Evolutionary conservation across 1,140 invertebrate species (phyloP), one percentile per base, ranked within the genome.

Genomic region (Meteorus sp.): DNA sequence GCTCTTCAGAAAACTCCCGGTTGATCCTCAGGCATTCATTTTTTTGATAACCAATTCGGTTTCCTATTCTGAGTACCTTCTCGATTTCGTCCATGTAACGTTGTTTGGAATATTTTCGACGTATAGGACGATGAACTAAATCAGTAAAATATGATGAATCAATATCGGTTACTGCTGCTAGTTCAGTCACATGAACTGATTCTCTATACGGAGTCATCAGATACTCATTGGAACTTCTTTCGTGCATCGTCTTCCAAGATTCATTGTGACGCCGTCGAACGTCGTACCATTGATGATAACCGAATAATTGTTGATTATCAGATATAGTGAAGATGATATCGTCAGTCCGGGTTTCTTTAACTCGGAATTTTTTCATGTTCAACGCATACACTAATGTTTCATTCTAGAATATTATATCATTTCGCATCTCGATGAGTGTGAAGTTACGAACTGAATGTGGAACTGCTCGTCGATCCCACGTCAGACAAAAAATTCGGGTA

Each of bases 101-200:
- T 31, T 70, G 65, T 31, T 82, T 70, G 25, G 82, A 83, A 50
- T 81, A 80, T 44, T 80, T 81, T 11, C 84, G 80, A 57, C 80
- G 72, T 2, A 83, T 81, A 2, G 82, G 71, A 53, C 81, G 71
- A 33, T 82, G 85, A 68, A 81, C 79, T 1, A 88, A 72, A 62
- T 85, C 73, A 3, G 79, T 81, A 65, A 84, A 88, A 66, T 81
- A 88, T 25, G 82, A 72, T 2, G 86, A 85, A 73, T 88, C 85
- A 2, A 87, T 74, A 62, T 88, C 83, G 2, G 73, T 75, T 19
- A 74, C 71, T 7, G 68, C 64, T 3, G 60, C 66, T 6, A 39
- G 56, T 29, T 2, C 23, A 19, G 17, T 6, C 19, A 2, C 31
- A n/a, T n/a, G n/a, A n/a, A n/a, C n/a, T n/a, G n/a, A n/a, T n/a